Evolutionary conservation across 2,113 vertebrate species (phyloP), one percentile per base, ranked within the genome.

Genomic region (Dromaius novaehollandiae): DNA sequence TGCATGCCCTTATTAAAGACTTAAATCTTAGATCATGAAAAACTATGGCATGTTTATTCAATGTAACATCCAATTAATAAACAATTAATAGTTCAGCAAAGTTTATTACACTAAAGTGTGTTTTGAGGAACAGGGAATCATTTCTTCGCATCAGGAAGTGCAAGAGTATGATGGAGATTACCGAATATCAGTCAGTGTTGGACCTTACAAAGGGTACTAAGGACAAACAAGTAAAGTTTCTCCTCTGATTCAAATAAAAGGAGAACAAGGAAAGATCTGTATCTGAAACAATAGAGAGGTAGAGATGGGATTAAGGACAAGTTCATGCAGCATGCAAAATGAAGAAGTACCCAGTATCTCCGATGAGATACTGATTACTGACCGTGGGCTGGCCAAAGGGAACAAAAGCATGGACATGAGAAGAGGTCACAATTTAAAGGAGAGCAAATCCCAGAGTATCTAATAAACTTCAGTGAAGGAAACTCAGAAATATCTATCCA

Each of bases 1-100:
- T 89, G 88, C 66, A 92, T 76, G 61, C 76, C 40, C 83, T 95
- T 96, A 96, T 96, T 97, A 95, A 96, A 95, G 55, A 95, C 26
- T 86, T 97, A 95, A 95, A 96, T 97, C 96, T 95, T 82, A 64
- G 74, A 26, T 69, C 0, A 2, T 69, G 70, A 87, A 66, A 80
- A 65, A 38, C 53, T 58, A 22, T 89, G 91, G 66, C 95, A 87
- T 96, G 53, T 96, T 96, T 96, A 96, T 91, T 91, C 90, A 80
- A 85, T 73, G 77, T 68, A 93, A 51, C 42, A 69, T 53, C 56
- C 83, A 96, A 94, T 96, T 96, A 95, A 93, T 95, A 88, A 75
- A 90, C 91, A 95, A 94, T 96, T 96, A 96, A 94, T 91, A 77
- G 82, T 75, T 88, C 46, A 25, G 40, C 40, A 46, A 73, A 83